Conservation (phyloP, 1,140 invertebrate genomes). For the Drosophila funebris region DNA sequence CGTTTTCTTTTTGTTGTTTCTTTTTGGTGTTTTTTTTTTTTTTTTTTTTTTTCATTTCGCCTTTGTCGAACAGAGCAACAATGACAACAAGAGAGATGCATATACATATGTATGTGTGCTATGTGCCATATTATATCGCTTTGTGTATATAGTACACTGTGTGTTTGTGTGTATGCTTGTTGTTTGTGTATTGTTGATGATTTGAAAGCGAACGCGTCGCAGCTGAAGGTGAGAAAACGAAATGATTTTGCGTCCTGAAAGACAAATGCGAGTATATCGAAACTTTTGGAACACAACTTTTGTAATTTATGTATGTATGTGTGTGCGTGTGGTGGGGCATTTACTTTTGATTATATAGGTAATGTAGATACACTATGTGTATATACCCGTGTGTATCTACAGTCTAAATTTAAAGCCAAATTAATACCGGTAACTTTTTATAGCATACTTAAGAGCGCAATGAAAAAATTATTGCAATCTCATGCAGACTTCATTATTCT, state of each 20-base stretch:
- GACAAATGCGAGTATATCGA: slow-evolving; percentile 39
- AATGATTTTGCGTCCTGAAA: slow-evolving; percentile 60
- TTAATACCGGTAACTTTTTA: slow-evolving; percentile 18
- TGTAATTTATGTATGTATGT: slow-evolving; percentile 31
- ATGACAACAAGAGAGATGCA: slow-evolving; percentile 35
- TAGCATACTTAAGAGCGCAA: slow-evolving; percentile 34
- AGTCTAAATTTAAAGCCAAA: neutral
- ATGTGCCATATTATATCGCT: neutral
- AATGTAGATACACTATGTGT: neutral
- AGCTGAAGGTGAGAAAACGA: slow-evolving; percentile 72
- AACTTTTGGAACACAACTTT: slow-evolving; percentile 47
- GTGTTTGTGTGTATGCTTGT: slow-evolving; percentile 10
- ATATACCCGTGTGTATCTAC: slow-evolving; percentile 7
- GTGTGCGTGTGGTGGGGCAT: neutral
- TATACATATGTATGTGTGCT: slow-evolving; percentile 2
- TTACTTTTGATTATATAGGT: neutral
- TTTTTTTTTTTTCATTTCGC: neutral
- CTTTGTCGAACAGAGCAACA: slow-evolving; percentile 13
- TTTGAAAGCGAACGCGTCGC: slow-evolving; percentile 46
- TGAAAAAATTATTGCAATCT: neutral
- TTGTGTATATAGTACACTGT: neutral
- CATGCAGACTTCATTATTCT: neutral
- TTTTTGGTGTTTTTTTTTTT: neutral
- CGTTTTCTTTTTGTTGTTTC: neutral
- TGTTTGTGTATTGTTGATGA: slow-evolving; percentile 50